Conservation (phyloP, 2,888 invertebrate genomes). For the Cephonodes hylas region DNA sequence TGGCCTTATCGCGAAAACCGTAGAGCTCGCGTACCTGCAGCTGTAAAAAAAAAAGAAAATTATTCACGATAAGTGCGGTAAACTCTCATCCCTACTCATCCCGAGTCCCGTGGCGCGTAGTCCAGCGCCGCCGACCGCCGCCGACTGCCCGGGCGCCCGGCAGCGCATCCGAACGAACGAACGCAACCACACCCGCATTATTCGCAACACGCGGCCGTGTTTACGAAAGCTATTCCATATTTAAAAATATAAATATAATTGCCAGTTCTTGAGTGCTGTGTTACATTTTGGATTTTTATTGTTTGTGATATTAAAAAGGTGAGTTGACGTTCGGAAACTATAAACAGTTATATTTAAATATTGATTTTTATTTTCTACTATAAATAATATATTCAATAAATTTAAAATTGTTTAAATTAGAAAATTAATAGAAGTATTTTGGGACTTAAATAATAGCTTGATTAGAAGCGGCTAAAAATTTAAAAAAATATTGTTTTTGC, state of each 20-base stretch:
- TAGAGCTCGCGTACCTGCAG: neutral
- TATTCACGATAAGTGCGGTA: neutral
- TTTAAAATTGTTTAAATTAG: too few relatives aligned
- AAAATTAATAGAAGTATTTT: too few relatives aligned
- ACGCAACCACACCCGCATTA: constrained; percentile 48
- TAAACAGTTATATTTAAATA: neutral
- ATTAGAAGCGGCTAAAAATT: too few relatives aligned
- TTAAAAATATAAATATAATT: constrained; percentile 32
- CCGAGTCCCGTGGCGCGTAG: neutral
- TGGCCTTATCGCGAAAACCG: neutral
- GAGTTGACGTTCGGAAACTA: constrained; percentile 21
- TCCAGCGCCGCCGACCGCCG: constrained; percentile 17
- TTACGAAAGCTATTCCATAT: constrained; percentile 56
- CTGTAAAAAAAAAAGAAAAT: neutral
- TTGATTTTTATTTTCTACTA: neutral
- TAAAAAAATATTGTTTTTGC: too few relatives aligned
- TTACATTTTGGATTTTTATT: constrained; percentile 28
- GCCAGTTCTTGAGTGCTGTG: constrained; percentile 32
- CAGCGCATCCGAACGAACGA: constrained; percentile 78
- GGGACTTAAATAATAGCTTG: too few relatives aligned
- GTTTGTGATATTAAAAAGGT: constrained; percentile 25
- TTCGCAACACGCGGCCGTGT: constrained; percentile 62
- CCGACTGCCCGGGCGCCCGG: constrained; percentile 73
- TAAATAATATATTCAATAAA: too few relatives aligned
- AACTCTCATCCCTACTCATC: constrained; percentile 1